These are phyloP conservation scores for Pelagia noctiluca DNA, from an alignment of 30 jellyfish, hydroid and myxozoan species.

Conservation along the genomic window DNA sequence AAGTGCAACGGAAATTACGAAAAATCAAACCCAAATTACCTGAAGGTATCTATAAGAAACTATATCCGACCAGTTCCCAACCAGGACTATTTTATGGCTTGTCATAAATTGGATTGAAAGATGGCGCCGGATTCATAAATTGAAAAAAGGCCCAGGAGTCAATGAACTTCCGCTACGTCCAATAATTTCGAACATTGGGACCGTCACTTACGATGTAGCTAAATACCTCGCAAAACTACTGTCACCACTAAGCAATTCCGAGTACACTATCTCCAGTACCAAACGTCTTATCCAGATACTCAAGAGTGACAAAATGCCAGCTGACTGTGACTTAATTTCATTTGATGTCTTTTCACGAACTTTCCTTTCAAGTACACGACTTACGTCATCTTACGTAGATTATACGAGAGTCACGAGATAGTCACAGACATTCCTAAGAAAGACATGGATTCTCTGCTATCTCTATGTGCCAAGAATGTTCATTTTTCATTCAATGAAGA, in stretches of 20 bases:
- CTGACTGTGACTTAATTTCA: background rate
- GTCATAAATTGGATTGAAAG: background rate
- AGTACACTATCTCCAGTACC: background rate
- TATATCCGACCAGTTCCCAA: conserved; percentile 14
- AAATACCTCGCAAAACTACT: conserved; percentile 14
- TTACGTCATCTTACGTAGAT: no score
- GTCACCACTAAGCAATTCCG: no score
- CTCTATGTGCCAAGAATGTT: background rate
- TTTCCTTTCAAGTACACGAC: background rate
- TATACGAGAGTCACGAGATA: conserved; percentile 1
- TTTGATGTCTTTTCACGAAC: conserved; percentile 9
- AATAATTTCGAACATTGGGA: background rate
- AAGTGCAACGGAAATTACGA: conserved; percentile 13
- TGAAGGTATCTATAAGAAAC: conserved; percentile 17
- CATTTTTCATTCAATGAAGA: no score
- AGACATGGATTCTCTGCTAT: background rate
- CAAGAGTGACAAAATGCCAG: background rate
- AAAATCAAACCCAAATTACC: conserved; percentile 14
- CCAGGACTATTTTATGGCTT: conserved; percentile 17
- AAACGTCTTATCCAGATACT: no score
- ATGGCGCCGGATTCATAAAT: no score
- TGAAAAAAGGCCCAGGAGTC: background rate
- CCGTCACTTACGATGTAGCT: conserved; percentile 23
- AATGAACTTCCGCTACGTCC: conserved; percentile 1
- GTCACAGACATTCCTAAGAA: background rate